Base-by-base conservation (phyloP, 1,140 invertebrate genomes). In the Drosophila punjabiensis region DNA sequence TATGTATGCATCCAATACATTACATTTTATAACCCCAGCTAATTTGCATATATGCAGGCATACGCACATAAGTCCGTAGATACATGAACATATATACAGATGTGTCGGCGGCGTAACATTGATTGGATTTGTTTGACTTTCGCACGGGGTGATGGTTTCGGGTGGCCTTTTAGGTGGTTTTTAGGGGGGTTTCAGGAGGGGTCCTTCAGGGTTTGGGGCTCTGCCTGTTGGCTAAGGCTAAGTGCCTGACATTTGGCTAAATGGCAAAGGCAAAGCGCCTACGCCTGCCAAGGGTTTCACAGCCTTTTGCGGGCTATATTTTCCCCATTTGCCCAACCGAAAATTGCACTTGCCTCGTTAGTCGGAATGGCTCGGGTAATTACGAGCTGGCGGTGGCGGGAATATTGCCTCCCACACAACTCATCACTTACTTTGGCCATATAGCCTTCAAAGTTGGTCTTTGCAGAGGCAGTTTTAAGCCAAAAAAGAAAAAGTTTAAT, bases 81-180 rank as follows among this genome's bases (percentile, higher is more conserved):
- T 47, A 64, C 20, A 47, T 39, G 37, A 18, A 37, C 63, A 35
- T 39, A 53, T 39, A 20, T 58, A 50, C n/a, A n/a, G n/a, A n/a
- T 66, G 45, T 80, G 18, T 79, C 48, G 70, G 47, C 53, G 65
- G 58, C 52, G 43, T 73, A 68, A 81, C 85, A 89, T 89, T 85
- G 85, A 90, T 89, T 89, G 86, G 85, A 85, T 90, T 89, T 90
- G 79, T 81, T 88, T 89, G 85, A 89, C 77, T 77, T 75, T 89
- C 76, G 39, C 33, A 69, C 45, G 10, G 47, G 43, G 20, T 60
- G 28, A 50, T 56, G 35, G 24, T 37, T 11, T 52, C 24, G 7
- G 43, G 47, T 39, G 55, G 66, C 43, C 39, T 53, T 68, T 45
- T 69, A 28, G 48, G 30, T 6, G 60, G 30, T n/a, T 62, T 33